A percentile compares a stretch with the other conserved stretches of the same genome.
phyloP scores from a whole-genome alignment of 2,888 invertebrate genomes.

The Alentia gelatinosa region DNA sequence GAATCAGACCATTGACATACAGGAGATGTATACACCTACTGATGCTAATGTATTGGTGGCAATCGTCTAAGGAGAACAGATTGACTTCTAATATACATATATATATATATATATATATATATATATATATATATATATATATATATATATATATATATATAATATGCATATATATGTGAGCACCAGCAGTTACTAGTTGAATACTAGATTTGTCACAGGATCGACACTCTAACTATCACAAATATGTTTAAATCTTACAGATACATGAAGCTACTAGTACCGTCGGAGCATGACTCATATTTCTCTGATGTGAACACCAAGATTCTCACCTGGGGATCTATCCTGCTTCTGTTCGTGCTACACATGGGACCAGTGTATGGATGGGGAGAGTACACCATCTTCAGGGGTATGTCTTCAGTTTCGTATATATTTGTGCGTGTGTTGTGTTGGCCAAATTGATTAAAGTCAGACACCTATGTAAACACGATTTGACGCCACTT shows the following conservation, averaged over 20 bases:
- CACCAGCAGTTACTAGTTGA: neutral
- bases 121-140: neutral
- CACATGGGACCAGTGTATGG: conserved; percentile 46
- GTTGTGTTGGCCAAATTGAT: too few relatives aligned
- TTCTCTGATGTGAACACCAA: conserved; percentile 15
- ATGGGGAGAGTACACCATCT: conserved; percentile 50
- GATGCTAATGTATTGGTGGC: too few relatives aligned
- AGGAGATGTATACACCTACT: too few relatives aligned
- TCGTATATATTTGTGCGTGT: too few relatives aligned
- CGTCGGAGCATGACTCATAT: neutral
- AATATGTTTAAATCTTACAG: neutral
- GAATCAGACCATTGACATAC: too few relatives aligned
- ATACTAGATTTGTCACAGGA: neutral
- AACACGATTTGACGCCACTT: too few relatives aligned
- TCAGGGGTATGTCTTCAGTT: conserved; percentile 48
- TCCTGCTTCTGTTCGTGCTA: conserved; percentile 36
- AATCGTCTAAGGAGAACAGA: too few relatives aligned
- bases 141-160: too few relatives aligned
- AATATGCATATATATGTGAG: too few relatives aligned
- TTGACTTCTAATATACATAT: too few relatives aligned
- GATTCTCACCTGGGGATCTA: neutral
- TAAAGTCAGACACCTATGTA: too few relatives aligned
- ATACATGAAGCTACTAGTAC: conserved; percentile 21
- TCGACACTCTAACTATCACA: neutral
- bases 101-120: neutral